Conservation (phyloP, 2,797 vertebrate species). For the Halcyon leucocephala region DNA sequence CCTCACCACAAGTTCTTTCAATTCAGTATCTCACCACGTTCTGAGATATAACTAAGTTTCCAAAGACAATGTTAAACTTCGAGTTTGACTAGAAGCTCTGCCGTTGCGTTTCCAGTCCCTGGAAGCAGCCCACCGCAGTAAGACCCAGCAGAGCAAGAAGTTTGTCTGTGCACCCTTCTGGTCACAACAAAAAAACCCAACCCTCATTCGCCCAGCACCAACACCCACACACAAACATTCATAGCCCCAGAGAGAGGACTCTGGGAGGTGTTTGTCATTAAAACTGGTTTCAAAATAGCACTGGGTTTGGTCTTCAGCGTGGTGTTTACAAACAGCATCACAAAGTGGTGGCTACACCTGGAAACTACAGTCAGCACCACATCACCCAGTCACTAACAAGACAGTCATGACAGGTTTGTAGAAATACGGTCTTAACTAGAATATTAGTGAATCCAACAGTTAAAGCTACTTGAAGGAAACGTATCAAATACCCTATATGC, state of each 20-base stretch:
- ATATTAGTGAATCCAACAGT: background rate
- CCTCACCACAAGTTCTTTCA: background rate
- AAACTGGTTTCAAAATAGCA: background rate
- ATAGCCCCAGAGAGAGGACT: background rate
- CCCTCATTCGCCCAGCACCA: background rate
- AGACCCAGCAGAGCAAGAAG: background rate
- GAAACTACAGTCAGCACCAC: rapidly evolving
- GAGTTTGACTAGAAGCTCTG: background rate
- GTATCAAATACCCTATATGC: rapidly evolving
- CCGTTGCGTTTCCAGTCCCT: background rate
- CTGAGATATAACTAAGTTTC: background rate
- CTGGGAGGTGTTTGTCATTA: background rate
- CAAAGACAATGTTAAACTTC: background rate
- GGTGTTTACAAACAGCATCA: background rate
- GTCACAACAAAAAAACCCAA: background rate
- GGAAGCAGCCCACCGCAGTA: background rate
- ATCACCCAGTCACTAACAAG: background rate
- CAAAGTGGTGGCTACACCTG: background rate
- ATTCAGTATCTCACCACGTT: background rate
- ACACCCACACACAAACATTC: background rate
- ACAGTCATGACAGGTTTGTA: background rate
- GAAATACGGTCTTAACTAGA: background rate
- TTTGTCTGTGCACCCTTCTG: background rate
- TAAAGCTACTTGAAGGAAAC: background rate
- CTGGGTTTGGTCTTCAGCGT: rapidly evolving